A percentile compares a stretch with the other conserved stretches of the same genome.
Conservation (phyloP, 1,140 invertebrate species). For the Ips nitidus region DNA sequence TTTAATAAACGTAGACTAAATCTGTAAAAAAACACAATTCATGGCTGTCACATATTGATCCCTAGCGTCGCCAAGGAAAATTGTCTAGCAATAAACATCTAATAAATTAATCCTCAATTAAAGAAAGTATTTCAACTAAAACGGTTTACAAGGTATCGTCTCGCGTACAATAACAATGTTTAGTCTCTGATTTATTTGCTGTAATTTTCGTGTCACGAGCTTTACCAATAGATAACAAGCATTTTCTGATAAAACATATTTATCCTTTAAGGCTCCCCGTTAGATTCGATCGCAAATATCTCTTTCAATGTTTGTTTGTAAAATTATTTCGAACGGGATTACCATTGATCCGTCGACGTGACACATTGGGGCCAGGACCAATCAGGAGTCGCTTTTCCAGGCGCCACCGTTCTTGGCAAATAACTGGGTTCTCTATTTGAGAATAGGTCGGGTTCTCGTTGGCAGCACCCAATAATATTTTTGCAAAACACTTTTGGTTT, state of each 20-base stretch:
- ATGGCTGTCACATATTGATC: no score
- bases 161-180: slow-evolving; percentile 28
- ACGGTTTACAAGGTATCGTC: slow-evolving; percentile 4
- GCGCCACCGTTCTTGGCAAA: slow-evolving; percentile 24
- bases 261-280: slow-evolving; percentile 22
- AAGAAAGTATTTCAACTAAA: slow-evolving; percentile 13
- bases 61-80: no score
- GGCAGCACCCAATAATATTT: slow-evolving; percentile 19
- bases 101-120: slow-evolving; percentile 16
- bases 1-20: no score
- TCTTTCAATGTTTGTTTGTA: slow-evolving; percentile 15
- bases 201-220: slow-evolving; percentile 23
- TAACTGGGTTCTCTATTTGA: slow-evolving; percentile 2
- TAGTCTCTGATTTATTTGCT: slow-evolving; percentile 34
- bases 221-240: slow-evolving; percentile 27
- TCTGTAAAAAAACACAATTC: no score
- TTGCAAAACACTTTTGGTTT: slow-evolving; percentile 5
- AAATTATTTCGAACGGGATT: slow-evolving; percentile 26
- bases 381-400: slow-evolving; percentile 9
- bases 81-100: neutral
- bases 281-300: slow-evolving; percentile 27
- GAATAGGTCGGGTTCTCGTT: slow-evolving; percentile 17
- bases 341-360: slow-evolving; percentile 9
- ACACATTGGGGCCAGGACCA: slow-evolving; percentile 17
- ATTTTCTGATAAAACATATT: slow-evolving; percentile 33